Conservation (phyloP, 1,140 invertebrate species). For the Bombus pascuorum region DNA sequence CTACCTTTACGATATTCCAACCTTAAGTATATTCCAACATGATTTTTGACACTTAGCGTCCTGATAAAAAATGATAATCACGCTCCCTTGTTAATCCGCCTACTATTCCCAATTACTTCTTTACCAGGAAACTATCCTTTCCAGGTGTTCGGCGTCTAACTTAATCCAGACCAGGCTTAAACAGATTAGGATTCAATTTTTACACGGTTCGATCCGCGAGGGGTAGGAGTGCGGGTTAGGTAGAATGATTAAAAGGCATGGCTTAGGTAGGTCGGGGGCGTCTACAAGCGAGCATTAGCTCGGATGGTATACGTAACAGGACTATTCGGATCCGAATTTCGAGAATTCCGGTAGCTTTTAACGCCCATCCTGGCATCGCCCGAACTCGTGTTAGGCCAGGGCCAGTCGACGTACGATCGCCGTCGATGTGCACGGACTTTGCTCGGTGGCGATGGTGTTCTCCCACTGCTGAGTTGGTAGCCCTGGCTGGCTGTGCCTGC, state of each 20-base stretch:
- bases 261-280: constrained; percentile 14
- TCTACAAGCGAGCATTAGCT: constrained; percentile 35
- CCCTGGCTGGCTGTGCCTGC: constrained; percentile 81
- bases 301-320: constrained; percentile 59
- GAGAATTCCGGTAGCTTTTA: constrained; percentile 68
- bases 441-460: constrained; percentile 75
- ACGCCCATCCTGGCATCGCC: constrained; percentile 64
- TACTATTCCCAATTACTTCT: not conserved
- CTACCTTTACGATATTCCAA: not conserved
- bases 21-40: no score
- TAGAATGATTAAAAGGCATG: constrained; percentile 43
- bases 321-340: constrained; percentile 63
- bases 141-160: not conserved
- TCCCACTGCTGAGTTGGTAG: constrained; percentile 81
- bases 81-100: not conserved
- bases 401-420: constrained; percentile 70
- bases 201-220: constrained; percentile 7
- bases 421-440: constrained; percentile 76
- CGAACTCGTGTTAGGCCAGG: constrained; percentile 69
- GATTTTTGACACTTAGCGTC: not conserved
- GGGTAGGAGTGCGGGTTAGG: not conserved
- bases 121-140: not conserved
- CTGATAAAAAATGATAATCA: not conserved
- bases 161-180: constrained; percentile 26
- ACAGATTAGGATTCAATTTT: constrained; percentile 32